Conservation (phyloP, 92 coral and sea anemone species). For the Epizoanthus stellaris region DNA sequence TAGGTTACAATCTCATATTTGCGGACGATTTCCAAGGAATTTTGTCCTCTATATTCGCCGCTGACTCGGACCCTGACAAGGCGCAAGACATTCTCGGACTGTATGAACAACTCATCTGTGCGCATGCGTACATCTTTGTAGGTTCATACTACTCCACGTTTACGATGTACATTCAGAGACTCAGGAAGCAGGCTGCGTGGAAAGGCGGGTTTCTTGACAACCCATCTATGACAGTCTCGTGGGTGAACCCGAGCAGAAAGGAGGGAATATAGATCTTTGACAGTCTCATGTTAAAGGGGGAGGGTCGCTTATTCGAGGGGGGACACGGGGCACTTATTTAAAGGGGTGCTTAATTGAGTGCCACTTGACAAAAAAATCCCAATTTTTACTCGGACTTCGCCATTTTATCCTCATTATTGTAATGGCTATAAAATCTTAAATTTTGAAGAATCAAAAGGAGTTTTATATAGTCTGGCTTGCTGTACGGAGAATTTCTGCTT, state of each 20-base stretch:
- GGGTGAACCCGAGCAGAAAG: conserved; percentile 42
- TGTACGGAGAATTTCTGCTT: too few relatives aligned
- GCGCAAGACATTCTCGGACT: conserved; percentile 84
- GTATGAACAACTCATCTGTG: conserved; percentile 90
- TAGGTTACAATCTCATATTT: conserved; percentile 81
- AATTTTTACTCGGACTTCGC: too few relatives aligned
- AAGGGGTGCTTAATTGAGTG: too few relatives aligned
- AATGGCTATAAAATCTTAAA: too few relatives aligned
- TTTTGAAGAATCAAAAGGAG: too few relatives aligned
- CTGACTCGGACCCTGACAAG: conserved; percentile 11
- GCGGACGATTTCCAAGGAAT: conserved; percentile 64
- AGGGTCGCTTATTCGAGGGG: not conserved
- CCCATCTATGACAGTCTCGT: conserved; percentile 62
- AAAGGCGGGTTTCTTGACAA: conserved; percentile 60
- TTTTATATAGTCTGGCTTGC: too few relatives aligned
- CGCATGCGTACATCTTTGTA: conserved; percentile 77
- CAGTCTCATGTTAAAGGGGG: not conserved
- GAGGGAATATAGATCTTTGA: not conserved
- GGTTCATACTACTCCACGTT: conserved; percentile 95
- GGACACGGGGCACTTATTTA: not conserved
- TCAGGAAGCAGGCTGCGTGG: conserved; percentile 74
- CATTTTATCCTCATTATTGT: too few relatives aligned
- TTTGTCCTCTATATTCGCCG: conserved; percentile 3
- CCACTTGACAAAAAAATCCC: too few relatives aligned
- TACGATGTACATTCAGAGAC: conserved; percentile 76